These are phyloP conservation scores for Hydrozoanthus tunicans DNA, from an alignment of 64 coral and sea anemone genomes.

Conservation along the genomic window DNA sequence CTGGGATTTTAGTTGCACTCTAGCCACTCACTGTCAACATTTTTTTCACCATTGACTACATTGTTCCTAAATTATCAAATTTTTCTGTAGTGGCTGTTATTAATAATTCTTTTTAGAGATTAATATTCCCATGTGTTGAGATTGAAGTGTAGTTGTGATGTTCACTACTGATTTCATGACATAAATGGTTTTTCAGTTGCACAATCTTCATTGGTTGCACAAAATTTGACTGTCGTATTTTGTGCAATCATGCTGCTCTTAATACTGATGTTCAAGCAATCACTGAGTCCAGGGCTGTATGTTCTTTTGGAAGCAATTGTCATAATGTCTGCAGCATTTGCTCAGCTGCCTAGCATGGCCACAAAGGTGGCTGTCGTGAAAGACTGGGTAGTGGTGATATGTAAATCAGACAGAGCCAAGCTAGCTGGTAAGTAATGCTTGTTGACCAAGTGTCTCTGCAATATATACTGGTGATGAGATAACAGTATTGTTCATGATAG, in stretches of 20 bases:
- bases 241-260: constrained; percentile 79
- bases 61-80: too few relatives aligned
- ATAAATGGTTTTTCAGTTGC: constrained; percentile 70
- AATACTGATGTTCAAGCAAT: constrained; percentile 51
- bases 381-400: constrained; percentile 97
- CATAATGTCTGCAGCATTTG: constrained; percentile 80
- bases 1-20: too few relatives aligned
- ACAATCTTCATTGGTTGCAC: constrained; percentile 74
- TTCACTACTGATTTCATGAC: background rate
- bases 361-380: constrained; percentile 93
- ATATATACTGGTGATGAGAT: background rate
- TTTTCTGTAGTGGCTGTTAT: too few relatives aligned
- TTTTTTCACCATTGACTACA: too few relatives aligned
- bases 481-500: too few relatives aligned
- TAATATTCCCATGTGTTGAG: too few relatives aligned
- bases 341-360: constrained; percentile 85
- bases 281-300: constrained; percentile 23
- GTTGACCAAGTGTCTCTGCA: background rate
- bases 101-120: too few relatives aligned
- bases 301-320: constrained; percentile 53
- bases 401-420: constrained; percentile 64
- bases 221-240: constrained; percentile 88
- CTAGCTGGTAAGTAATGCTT: constrained; percentile 72
- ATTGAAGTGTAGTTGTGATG: too few relatives aligned
- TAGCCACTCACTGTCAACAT: too few relatives aligned